Evolutionary conservation across 2,888 invertebrate species (phyloP), one percentile per base, ranked within the genome.

Genomic region (Troides oblongomaculatus): DNA sequence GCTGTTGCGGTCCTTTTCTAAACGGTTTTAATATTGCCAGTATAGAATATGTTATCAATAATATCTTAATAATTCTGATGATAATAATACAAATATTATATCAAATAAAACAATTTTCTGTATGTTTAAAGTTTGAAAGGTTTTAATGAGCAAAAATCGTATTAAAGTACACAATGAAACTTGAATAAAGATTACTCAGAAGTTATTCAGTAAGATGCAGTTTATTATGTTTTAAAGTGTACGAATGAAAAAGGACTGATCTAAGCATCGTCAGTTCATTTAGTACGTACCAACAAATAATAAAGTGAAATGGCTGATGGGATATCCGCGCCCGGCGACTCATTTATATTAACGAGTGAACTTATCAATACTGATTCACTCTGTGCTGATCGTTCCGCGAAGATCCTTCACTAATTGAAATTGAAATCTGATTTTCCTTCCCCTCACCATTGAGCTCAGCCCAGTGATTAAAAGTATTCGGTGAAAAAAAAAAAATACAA

Each of bases 401-500:
- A 88, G 88, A 89, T 89, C 85, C 84, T 84, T 82, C 88, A 81
- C 90, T 92, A 92, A 92, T 92, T 92, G 92, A 92, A 92, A 92
- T 90, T 89, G 92, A 90, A 92, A 92, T 92, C 91, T 87, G 92
- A 92, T 92, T 92, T 91, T 80, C 87, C 83, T 84, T 84, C 87
- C 86, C 83, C 78, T 78, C 77, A 78, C 81, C 81, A 84, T 82
- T 81, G 84, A 84, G 80, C 83, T 75, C 78, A 76, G 79, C 80
- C 81, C 79, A 82, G 88, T 92, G 93, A 93, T 93, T 93, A 93
- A 93, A 92, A 91, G 90, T 89, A 90, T 89, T 89, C 85, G 87
- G 53, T 18, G 4, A 85, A 89, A 91, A 84, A 85, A 89, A 90
- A 91, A 90, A 92, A 93, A 91, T 88, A 93, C 91, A 93, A 93